Evolutionary conservation across 1,140 invertebrate genomes (phyloP).

Genomic region (Lamellibrachia luymesi): DNA sequence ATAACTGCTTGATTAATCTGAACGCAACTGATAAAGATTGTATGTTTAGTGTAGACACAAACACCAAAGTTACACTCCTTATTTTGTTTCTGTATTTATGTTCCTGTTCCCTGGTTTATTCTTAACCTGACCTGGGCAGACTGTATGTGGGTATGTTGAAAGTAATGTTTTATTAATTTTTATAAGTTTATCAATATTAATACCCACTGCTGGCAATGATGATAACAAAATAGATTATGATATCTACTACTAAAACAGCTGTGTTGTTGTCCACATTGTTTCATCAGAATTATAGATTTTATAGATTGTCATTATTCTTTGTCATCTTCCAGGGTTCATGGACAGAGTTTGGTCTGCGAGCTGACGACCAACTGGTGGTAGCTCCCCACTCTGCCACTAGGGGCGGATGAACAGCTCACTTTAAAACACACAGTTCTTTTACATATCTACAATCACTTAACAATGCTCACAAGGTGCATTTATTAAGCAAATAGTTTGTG

Average conservation of each 20-base stretch:
- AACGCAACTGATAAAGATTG: no score
- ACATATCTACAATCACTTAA: not conserved
- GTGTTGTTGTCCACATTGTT: not conserved
- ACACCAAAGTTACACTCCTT: no score
- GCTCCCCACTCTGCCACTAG: not conserved
- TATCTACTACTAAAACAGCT: not conserved
- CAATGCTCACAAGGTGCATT: not conserved
- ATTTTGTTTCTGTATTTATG: not conserved
- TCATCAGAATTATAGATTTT: not conserved
- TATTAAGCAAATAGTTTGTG: not conserved
- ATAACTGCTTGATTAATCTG: no score
- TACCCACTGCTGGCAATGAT: not conserved
- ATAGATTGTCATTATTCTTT: not conserved
- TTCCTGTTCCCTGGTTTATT: not conserved
- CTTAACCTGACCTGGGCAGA: not conserved
- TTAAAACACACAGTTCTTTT: not conserved
- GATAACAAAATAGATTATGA: not conserved
- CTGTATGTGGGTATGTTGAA: not conserved
- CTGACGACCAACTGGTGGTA: not conserved
- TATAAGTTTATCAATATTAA: not conserved
- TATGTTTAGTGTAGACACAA: no score
- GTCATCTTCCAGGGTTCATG: not conserved
- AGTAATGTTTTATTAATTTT: not conserved
- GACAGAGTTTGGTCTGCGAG: conserved; percentile 7
- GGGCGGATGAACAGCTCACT: not conserved